Conservation (phyloP, 2,797 vertebrate species). For the Pristis pectinata region DNA sequence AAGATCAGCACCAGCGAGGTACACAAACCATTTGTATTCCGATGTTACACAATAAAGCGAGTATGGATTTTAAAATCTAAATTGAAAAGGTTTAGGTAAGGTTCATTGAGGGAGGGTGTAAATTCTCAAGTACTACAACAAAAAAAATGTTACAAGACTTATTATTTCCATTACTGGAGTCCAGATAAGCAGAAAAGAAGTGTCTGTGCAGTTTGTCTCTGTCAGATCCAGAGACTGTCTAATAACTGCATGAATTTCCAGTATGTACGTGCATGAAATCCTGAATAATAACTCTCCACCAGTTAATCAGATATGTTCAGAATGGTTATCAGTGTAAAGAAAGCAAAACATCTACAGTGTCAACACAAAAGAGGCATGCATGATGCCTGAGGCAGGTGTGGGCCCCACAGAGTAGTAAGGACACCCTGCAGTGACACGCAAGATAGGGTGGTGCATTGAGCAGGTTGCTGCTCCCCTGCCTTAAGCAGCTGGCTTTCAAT, state of each 20-base stretch:
- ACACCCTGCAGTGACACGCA: neutral
- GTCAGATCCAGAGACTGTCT: neutral
- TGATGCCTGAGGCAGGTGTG: neutral
- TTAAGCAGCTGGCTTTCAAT: neutral
- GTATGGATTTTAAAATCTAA: neutral
- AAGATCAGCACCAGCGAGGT: neutral
- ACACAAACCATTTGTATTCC: neutral
- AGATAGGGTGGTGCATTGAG: neutral
- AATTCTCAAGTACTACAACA: neutral
- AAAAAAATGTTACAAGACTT: neutral
- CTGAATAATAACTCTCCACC: neutral
- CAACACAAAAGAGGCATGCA: neutral
- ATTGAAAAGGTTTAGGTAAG: neutral
- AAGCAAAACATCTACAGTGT: neutral
- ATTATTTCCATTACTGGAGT: conserved; percentile 33
- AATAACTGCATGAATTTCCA: conserved; percentile 10
- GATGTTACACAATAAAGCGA: neutral
- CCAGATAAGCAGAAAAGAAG: conserved; percentile 8
- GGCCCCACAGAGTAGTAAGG: neutral
- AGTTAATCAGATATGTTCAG: neutral
- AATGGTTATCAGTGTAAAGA: neutral
- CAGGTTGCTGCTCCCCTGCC: neutral
- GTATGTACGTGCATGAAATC: neutral
- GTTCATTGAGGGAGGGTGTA: neutral
- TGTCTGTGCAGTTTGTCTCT: conserved; percentile 3